These are phyloP conservation scores for Strigops habroptila DNA, from an alignment of 2,113 vertebrate species.

Conservation along the genomic window DNA sequence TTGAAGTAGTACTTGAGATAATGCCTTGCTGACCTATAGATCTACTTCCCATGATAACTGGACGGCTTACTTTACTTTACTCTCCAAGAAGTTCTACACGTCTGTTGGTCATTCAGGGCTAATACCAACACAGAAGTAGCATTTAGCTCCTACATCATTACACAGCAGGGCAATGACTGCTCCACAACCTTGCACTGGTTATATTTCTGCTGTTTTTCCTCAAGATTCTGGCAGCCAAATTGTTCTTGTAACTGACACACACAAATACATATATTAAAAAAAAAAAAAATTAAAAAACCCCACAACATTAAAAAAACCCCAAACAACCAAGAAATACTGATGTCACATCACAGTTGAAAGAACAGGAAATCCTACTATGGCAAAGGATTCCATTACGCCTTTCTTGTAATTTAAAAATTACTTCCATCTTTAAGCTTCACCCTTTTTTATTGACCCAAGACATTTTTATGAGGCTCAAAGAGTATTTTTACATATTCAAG, in stretches of 20 bases:
- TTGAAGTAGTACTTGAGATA: background rate
- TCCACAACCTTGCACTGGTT: background rate
- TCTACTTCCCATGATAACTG: background rate
- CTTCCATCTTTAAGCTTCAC: background rate
- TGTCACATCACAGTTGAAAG: background rate
- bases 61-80: background rate
- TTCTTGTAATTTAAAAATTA: background rate
- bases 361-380: background rate
- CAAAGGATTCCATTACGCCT: background rate
- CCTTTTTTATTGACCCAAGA: background rate
- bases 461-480: background rate
- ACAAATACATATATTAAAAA: background rate
- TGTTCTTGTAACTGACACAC: background rate
- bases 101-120: background rate
- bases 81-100: background rate
- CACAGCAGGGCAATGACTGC: background rate
- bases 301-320: rapidly evolving
- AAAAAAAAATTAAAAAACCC: background rate
- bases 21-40: background rate
- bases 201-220: background rate
- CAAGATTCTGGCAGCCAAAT: background rate
- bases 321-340: background rate
- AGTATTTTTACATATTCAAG: background rate
- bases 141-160: background rate
- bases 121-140: background rate